These are phyloP conservation scores for Dascillus cervinus DNA, from an alignment of 2,888 invertebrate species.

Conservation along the genomic window DNA sequence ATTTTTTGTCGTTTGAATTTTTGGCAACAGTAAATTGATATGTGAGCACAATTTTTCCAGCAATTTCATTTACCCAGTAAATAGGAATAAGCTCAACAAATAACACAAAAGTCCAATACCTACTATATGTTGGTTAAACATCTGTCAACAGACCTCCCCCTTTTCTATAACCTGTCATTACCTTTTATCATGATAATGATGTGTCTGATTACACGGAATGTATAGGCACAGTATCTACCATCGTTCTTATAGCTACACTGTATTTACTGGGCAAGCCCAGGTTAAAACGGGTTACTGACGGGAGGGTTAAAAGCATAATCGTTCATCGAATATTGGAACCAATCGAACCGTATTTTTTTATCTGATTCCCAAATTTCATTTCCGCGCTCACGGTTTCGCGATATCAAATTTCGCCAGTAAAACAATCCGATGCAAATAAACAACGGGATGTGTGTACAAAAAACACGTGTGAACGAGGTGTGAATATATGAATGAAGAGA, in stretches of 20 bases:
- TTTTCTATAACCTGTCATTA: slow-evolving; percentile 40
- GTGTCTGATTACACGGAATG: slow-evolving; percentile 31
- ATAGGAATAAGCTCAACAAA: too few species aligned
- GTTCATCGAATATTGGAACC: too few species aligned
- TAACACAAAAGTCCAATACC: too few species aligned
- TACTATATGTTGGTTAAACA: slow-evolving; percentile 38
- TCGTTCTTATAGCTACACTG: slow-evolving; percentile 28
- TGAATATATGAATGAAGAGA: slow-evolving; percentile 19
- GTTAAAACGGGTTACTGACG: slow-evolving; percentile 25
- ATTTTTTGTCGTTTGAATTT: too few species aligned
- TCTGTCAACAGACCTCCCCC: slow-evolving; percentile 43
- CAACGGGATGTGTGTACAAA: slow-evolving; percentile 16
- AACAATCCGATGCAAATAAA: slow-evolving; percentile 21
- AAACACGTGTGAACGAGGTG: slow-evolving; percentile 16
- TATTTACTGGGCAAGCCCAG: slow-evolving; percentile 26
- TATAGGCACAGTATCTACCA: slow-evolving; percentile 22
- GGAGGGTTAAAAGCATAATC: slow-evolving; percentile 9
- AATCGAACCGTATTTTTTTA: too few species aligned
- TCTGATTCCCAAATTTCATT: too few species aligned
- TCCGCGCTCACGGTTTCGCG: slow-evolving; percentile 10
- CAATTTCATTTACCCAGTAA: too few species aligned
- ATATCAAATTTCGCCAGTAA: slow-evolving; percentile 19
- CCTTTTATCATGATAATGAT: slow-evolving; percentile 35
- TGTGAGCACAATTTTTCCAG: too few species aligned
- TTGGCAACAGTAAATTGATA: too few species aligned